These are phyloP conservation scores for Tokudaia tokunoshimensis DNA, from an alignment of 2,797 vertebrate genomes.

Conservation along the genomic window DNA sequence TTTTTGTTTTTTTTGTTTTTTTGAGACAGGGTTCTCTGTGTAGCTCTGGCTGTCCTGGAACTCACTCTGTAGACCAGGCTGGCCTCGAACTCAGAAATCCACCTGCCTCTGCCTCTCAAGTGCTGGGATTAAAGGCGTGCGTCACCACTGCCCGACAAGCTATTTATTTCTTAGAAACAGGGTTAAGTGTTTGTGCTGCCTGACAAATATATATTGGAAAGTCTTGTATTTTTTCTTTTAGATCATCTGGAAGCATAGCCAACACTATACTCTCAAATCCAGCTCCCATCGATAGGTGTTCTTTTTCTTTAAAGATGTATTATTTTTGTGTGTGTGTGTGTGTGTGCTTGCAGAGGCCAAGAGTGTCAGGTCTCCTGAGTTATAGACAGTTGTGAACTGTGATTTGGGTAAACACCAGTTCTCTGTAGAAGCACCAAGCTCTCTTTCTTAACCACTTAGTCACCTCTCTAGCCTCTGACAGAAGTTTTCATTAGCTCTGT, in stretches of 20 bases:
- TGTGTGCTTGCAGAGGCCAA: not conserved
- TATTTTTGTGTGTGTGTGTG: not conserved
- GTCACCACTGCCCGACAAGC: not conserved
- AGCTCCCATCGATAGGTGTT: not conserved
- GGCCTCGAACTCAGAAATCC: too few relatives aligned
- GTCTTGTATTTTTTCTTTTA: not conserved
- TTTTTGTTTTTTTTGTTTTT: too few relatives aligned
- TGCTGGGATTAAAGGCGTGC: too few relatives aligned
- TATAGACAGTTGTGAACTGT: not conserved
- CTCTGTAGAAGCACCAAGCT: not conserved
- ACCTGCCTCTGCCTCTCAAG: too few relatives aligned
- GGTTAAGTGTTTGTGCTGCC: not conserved
- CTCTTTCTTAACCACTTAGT: not conserved
- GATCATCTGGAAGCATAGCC: conserved; percentile 30
- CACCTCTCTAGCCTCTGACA: not conserved
- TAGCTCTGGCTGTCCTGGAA: too few relatives aligned
- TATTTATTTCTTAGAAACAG: conserved; percentile 37
- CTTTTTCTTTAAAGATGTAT: not conserved
- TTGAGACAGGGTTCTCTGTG: too few relatives aligned
- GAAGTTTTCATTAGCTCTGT: not conserved
- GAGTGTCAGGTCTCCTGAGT: too few relatives aligned
- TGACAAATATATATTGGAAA: conserved; percentile 30
- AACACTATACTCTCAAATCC: not conserved
- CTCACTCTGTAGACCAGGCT: too few relatives aligned
- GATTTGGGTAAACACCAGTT: not conserved